Evolutionary conservation across 2,888 invertebrate genomes (phyloP), one percentile per base, ranked within the genome.

Genomic region (Gibbula magus): DNA sequence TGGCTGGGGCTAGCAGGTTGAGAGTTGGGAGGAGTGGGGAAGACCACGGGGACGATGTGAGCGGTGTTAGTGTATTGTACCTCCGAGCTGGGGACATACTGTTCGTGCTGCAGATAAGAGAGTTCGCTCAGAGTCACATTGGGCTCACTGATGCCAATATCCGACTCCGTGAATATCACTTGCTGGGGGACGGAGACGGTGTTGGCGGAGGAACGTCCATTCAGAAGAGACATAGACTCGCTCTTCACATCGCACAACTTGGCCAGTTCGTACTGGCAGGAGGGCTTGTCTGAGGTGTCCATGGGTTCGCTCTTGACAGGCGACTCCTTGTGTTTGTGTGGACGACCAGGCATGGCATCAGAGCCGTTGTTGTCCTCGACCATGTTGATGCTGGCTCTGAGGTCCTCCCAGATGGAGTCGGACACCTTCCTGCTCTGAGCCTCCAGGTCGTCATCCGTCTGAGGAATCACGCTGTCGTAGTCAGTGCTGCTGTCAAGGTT

Each of bases 11-110:
- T 90, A 70, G 86, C 88, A 5, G 91, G 90, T 82, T 90, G 89
- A 8, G 91, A 91, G 81, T 87, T 88, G 7, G 91, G 91, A 10
- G 91, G 91, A 0, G 90, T 91, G 0, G 89, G 89, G 79, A 89
- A 84, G 75, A 88, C 78, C 45, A 88, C 87, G 0, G 88, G 87
- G 29, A 87, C 88, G 20, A 85, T 86, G 79, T 86, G 86, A n/a
- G 85, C 56, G 2, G 86, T 81, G 22, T 79, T 74, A 35, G 82
- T 79, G 81, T 85, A 87, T 25, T 74, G 67, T 32, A 78, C 80
- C 20, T 20, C n/a, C 8, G 20, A 20, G 8, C 32, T 32, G n/a
- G 29, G n/a, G 29, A 29, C 75, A 75, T 75, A 75, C 32, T 54
- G 75, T 22, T 32, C 51, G 2, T 22, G 52, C 29, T 51, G 74